Base-by-base conservation (phyloP, 2,113 vertebrate genomes). In the Stegastes partitus region DNA sequence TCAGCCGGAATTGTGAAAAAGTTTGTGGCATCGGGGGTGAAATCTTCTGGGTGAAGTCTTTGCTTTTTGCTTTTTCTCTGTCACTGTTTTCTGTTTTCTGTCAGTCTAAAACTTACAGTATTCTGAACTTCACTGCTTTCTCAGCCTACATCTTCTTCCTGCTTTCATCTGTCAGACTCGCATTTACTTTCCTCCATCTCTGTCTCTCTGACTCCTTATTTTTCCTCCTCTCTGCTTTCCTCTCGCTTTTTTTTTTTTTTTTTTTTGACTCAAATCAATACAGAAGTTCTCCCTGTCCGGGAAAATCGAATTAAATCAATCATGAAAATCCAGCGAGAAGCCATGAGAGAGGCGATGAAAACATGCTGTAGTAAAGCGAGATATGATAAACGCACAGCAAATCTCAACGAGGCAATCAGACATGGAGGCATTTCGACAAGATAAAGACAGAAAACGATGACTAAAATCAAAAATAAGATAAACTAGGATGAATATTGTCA, bases 21-120 rank as follows among this genome's bases (percentile, higher is more conserved):
- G 16, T 77, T 77, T 72, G 49, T 47, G 74, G 50, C 54, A 49
- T 68, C 12, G 49, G 11, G 34, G 83, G 22, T 42, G 73, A 81
- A 78, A 28, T 78, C 73, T 69, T 77, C 65, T 55, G 68, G 59
- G 77, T 64, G 73, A 64, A 72, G 21, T 59, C 44, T 64, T 49
- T 42, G 21, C 37, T 25, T 54, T 55, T 53, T 34, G 31, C 63
- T 31, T 49, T 31, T 49, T 34, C 31, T 15, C 44, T 64, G 23
- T 74, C 63, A 44, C 25, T 4, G 23, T 74, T 42, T 15, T 42
- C 39, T 42, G 39, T 42, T 64, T 70, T 45, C 55, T 57, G 67
- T 76, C 72, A 47, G n/a, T 63, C 42, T 44, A 26, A 67, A 50
- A 67, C 66, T 51, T 23, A 12, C 53, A 69, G 31, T 28, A 11